phyloP scores from a whole-genome alignment of 2,113 vertebrate genomes.

The Dendropsophus ebraccatus region DNA sequence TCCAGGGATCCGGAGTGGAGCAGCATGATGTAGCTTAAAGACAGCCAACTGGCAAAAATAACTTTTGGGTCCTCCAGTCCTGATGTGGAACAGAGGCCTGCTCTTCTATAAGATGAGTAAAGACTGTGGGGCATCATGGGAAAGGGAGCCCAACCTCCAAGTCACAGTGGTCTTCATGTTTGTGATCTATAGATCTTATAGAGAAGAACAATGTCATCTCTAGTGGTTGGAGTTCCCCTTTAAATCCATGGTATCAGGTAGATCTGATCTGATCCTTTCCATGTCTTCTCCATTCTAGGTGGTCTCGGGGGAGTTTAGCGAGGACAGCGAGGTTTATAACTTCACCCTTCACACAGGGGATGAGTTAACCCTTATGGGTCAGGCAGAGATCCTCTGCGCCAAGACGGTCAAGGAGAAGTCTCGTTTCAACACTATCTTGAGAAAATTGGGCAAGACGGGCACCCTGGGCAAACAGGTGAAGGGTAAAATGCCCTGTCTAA shows the following conservation, averaged over 20 bases:
- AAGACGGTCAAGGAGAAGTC: conserved; percentile 90
- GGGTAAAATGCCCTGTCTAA: conserved; percentile 95
- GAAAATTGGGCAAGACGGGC: conserved; percentile 86
- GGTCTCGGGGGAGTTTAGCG: conserved; percentile 97
- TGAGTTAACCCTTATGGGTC: conserved; percentile 97
- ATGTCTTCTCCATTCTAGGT: conserved; percentile 74
- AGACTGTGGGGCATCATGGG: no score
- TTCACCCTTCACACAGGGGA: conserved; percentile 96
- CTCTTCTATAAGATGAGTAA: no score
- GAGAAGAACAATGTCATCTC: no score
- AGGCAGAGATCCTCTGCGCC: conserved; percentile 95
- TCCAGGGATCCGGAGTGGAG: no score
- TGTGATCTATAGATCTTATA: no score
- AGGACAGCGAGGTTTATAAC: conserved; percentile 98
- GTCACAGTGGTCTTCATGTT: no score
- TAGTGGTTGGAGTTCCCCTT: no score
- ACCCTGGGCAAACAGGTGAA: conserved; percentile 68
- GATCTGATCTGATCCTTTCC: neutral
- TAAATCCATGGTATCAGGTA: neutral
- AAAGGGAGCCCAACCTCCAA: no score
- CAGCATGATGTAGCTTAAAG: no score
- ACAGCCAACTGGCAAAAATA: no score
- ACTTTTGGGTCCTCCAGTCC: no score
- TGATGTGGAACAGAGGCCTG: no score
- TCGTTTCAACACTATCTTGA: conserved; percentile 86